Evolutionary conservation across 2,113 vertebrate species (phyloP).

Genomic region (Poicephalus meyeri): DNA sequence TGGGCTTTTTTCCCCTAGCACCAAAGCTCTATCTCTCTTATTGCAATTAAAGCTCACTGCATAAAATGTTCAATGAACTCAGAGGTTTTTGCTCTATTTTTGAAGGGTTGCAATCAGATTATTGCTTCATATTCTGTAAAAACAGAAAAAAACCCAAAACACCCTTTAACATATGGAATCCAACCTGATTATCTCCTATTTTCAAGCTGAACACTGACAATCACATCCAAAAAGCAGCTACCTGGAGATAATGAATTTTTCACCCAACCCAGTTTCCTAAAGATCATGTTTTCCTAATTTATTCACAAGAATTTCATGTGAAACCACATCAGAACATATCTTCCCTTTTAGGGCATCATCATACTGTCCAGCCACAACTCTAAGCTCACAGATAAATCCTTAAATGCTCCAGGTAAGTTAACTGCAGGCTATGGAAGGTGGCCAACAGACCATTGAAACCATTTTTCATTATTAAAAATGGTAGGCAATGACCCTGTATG

Average conservation of each 20-base stretch:
- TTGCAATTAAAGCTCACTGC: not conserved
- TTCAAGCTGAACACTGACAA: not conserved
- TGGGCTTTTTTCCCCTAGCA: not conserved
- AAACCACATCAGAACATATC: not conserved
- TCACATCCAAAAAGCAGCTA: not conserved
- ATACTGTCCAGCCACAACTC: not conserved
- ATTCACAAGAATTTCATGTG: not conserved
- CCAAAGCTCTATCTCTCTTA: not conserved
- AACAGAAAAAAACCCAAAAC: not conserved
- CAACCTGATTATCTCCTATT: not conserved
- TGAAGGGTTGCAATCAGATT: not conserved
- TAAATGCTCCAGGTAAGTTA: not conserved
- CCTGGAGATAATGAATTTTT: not conserved
- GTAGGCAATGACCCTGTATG: not conserved
- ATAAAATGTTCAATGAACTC: not conserved
- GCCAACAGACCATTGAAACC: not conserved
- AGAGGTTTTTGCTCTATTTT: not conserved
- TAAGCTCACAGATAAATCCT: not conserved
- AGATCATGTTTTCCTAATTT: not conserved
- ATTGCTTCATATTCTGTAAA: not conserved
- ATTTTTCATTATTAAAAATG: slow-evolving; percentile 4
- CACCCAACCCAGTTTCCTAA: not conserved
- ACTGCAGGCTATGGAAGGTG: not conserved
- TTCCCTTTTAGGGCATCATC: not conserved
- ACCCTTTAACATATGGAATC: not conserved